phyloP scores from a whole-genome alignment of 1,140 invertebrate genomes.

The Psix sp. region DNA sequence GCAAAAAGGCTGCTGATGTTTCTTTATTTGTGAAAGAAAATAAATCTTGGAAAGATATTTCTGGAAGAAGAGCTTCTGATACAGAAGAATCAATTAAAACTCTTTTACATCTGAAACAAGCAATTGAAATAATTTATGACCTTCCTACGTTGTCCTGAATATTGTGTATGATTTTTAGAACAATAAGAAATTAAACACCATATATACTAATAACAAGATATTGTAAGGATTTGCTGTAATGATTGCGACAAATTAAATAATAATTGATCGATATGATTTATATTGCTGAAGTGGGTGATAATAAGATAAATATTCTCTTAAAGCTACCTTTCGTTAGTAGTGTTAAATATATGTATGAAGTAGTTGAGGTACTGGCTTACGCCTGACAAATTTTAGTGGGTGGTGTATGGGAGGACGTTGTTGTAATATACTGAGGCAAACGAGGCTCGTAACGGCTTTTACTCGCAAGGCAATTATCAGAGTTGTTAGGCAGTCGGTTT shows the following conservation, averaged over 20 bases:
- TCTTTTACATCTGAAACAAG: too few relatives aligned
- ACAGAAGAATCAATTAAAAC: too few relatives aligned
- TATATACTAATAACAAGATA: too few relatives aligned
- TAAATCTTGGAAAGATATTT: too few relatives aligned
- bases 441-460: conserved; percentile 68
- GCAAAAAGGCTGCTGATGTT: too few relatives aligned
- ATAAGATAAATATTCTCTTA: conserved; percentile 32
- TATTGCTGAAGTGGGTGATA: conserved; percentile 17
- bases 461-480: conserved; percentile 73
- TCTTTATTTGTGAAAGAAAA: too few relatives aligned
- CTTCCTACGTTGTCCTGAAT: conserved; percentile 16
- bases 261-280: conserved; percentile 37
- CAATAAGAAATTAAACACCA: too few relatives aligned
- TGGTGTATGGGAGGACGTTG: conserved; percentile 31
- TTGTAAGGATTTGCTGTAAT: conserved; percentile 23
- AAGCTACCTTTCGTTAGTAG: conserved; percentile 25
- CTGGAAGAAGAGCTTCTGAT: too few relatives aligned
- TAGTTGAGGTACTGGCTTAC: conserved; percentile 38
- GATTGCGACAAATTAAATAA: conserved; percentile 37
- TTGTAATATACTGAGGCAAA: conserved; percentile 59
- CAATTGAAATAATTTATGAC: neutral
- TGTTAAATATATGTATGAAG: conserved; percentile 23
- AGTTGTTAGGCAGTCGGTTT: conserved; percentile 75
- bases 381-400: conserved; percentile 60
- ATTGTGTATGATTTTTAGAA: too few relatives aligned